A percentile compares a stretch with the other conserved stretches of the same genome.
These are phyloP conservation scores for Oceanodroma tethys DNA, from an alignment of 2,113 vertebrate species.

Conservation along the genomic window DNA sequence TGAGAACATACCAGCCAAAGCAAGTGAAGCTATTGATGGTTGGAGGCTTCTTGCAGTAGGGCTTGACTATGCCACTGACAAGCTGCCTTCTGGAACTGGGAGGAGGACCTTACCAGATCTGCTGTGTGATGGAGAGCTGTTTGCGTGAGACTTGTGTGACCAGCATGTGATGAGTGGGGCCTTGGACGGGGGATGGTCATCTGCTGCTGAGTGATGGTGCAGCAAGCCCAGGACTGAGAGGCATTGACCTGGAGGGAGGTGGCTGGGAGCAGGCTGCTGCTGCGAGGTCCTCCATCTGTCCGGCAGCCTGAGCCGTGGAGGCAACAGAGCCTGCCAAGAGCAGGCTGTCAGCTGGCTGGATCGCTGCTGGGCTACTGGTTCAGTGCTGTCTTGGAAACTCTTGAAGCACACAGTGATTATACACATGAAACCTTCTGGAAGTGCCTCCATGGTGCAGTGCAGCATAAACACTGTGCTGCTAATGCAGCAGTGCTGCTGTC, in stretches of 20 bases:
- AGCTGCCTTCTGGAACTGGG: neutral
- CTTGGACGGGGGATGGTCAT: neutral
- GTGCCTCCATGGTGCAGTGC: slow-evolving; percentile 8
- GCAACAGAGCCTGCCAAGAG: neutral
- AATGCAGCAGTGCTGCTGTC: neutral
- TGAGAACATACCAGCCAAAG: fast-evolving
- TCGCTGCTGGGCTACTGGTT: neutral
- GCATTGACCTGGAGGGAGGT: fast-evolving
- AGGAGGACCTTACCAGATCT: neutral
- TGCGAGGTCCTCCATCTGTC: neutral
- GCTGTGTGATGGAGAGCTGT: neutral
- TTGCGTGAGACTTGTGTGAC: neutral
- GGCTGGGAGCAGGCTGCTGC: neutral
- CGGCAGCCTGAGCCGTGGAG: neutral
- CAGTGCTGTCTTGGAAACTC: neutral
- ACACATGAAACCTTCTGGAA: neutral
- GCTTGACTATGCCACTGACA: neutral
- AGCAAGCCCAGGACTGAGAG: neutral
- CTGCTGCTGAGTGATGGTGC: neutral
- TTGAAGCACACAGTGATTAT: fast-evolving
- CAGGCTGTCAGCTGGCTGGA: neutral
- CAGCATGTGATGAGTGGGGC: fast-evolving
- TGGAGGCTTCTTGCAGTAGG: neutral
- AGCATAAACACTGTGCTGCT: neutral
- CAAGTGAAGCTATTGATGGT: neutral